phyloP scores from a whole-genome alignment of 2,797 vertebrate genomes.

The Pitangus sulphuratus region DNA sequence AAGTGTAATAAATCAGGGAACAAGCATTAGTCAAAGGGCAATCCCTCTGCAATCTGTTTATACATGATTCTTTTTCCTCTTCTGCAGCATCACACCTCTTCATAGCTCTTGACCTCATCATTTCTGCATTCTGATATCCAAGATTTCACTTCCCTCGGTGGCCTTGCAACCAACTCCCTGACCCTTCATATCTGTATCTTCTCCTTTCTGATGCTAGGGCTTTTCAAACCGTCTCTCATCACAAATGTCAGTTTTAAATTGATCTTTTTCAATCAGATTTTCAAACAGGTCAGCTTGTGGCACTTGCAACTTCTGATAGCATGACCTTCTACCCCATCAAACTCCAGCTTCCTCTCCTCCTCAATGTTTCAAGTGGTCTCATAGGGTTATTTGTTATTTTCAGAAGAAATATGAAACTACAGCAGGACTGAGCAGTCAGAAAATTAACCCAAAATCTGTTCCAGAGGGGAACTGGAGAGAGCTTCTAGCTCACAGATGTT shows the following conservation, averaged over 20 bases:
- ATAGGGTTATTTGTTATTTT: background rate
- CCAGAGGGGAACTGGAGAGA: background rate
- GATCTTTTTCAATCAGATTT: background rate
- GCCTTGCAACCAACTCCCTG: background rate
- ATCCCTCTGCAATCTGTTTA: background rate
- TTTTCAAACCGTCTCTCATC: background rate
- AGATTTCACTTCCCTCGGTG: background rate
- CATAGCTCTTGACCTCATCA: background rate
- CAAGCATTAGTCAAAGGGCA: background rate
- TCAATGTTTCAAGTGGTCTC: background rate
- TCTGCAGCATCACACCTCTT: background rate
- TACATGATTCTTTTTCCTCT: fast-evolving
- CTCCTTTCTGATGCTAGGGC: background rate
- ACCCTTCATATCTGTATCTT: background rate
- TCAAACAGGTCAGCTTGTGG: background rate
- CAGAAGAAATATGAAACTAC: background rate
- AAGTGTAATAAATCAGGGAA: background rate
- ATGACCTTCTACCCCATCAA: background rate
- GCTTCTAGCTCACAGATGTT: background rate
- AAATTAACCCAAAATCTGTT: background rate
- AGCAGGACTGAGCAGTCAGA: background rate
- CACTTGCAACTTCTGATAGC: background rate
- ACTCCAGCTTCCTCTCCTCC: background rate
- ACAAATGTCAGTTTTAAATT: background rate
- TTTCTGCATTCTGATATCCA: background rate